Conservation (phyloP, 2,797 vertebrate genomes). For the Pipistrellus kuhlii region DNA sequence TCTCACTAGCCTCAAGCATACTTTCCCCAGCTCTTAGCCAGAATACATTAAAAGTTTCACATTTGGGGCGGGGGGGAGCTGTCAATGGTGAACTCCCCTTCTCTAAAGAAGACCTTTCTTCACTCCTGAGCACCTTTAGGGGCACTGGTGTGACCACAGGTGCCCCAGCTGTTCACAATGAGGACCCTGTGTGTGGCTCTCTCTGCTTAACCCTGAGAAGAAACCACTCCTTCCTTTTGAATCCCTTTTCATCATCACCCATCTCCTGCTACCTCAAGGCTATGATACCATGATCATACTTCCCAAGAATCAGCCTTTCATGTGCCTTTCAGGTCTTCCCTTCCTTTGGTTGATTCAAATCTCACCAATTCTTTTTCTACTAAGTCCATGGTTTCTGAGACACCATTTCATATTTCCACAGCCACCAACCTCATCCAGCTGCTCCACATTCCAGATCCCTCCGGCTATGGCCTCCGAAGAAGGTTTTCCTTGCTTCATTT, state of each 20-base stretch:
- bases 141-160: background rate
- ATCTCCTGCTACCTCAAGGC: background rate
- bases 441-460: background rate
- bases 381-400: background rate
- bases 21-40: slow-evolving; percentile 7
- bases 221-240: background rate
- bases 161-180: background rate
- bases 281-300: fast-evolving
- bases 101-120: background rate
- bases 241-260: background rate
- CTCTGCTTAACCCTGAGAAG: background rate
- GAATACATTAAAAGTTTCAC: background rate
- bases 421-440: background rate
- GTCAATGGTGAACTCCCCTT: background rate
- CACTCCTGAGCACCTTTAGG: background rate
- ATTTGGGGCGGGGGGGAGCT: background rate
- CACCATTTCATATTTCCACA: background rate
- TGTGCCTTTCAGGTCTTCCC: background rate
- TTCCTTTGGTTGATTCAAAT: background rate
- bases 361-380: background rate
- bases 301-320: background rate
- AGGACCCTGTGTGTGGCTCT: background rate
- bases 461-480: background rate
- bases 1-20: background rate
- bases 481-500: slow-evolving; percentile 4